Evolutionary conservation across 2,888 invertebrate genomes (phyloP).

Genomic region (Pristionchus entomophagus): DNA sequence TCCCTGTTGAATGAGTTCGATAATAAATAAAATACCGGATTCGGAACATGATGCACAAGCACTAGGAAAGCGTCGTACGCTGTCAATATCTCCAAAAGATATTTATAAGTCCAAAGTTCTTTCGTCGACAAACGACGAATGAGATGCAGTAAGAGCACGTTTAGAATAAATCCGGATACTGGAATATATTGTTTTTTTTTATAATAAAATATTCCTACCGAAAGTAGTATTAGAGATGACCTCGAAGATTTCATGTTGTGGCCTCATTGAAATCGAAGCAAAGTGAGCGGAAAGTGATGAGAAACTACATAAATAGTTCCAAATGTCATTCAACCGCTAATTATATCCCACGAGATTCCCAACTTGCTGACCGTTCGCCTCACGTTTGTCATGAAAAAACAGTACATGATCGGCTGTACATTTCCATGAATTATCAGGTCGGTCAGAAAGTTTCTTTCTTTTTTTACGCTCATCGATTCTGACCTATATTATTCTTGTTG

Average conservation of each 20-base stretch:
- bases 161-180: background rate
- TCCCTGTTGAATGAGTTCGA: background rate
- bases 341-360: background rate
- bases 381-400: background rate
- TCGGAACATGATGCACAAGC: background rate
- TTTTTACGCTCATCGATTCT: too few relatives aligned
- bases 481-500: too few relatives aligned
- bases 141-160: background rate
- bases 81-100: background rate
- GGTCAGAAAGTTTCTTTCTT: too few relatives aligned
- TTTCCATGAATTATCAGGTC: background rate
- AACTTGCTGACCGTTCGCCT: background rate
- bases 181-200: background rate
- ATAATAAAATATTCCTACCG: background rate
- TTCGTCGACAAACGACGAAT: background rate
- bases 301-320: background rate
- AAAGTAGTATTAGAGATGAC: background rate
- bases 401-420: too few relatives aligned
- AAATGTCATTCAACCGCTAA: background rate
- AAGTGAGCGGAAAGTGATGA: background rate
- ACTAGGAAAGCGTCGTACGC: background rate
- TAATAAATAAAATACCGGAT: background rate
- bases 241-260: background rate
- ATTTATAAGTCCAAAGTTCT: background rate
- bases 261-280: background rate